phyloP scores from a whole-genome alignment of 2,113 vertebrate genomes.

The Melanerpes formicivorus region DNA sequence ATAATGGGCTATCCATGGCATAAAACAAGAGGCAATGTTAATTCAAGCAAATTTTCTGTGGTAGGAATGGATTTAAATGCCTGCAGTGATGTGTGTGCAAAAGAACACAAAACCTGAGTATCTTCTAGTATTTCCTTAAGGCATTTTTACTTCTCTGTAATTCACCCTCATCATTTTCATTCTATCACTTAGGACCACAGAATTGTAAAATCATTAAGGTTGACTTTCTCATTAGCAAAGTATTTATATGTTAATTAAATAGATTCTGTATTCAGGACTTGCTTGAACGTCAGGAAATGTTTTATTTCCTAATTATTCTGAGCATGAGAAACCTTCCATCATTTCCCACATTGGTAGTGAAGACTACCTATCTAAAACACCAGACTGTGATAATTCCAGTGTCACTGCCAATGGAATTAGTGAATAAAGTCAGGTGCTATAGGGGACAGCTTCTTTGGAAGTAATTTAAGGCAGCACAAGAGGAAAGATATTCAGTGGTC shows the following conservation, averaged over 20 bases:
- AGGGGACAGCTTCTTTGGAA: neutral
- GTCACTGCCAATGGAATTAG: constrained; percentile 19
- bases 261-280: neutral
- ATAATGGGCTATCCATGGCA: neutral
- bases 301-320: constrained; percentile 31
- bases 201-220: too few species aligned
- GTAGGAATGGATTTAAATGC: neutral
- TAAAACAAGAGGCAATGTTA: constrained; percentile 15
- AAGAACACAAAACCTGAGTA: neutral
- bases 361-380: neutral
- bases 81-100: neutral
- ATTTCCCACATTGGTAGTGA: neutral
- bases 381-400: neutral
- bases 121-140: neutral
- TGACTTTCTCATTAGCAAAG: constrained; percentile 4
- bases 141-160: neutral
- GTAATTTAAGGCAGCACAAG: constrained; percentile 20
- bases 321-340: neutral
- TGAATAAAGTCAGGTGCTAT: neutral
- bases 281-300: constrained; percentile 1
- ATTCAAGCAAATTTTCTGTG: neutral
- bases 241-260: constrained; percentile 20
- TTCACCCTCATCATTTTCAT: neutral
- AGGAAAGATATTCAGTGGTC: constrained; percentile 5
- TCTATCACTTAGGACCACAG: neutral